Evolutionary conservation across 2,113 vertebrate species (phyloP).

Genomic region (Xyrauchen texanus): DNA sequence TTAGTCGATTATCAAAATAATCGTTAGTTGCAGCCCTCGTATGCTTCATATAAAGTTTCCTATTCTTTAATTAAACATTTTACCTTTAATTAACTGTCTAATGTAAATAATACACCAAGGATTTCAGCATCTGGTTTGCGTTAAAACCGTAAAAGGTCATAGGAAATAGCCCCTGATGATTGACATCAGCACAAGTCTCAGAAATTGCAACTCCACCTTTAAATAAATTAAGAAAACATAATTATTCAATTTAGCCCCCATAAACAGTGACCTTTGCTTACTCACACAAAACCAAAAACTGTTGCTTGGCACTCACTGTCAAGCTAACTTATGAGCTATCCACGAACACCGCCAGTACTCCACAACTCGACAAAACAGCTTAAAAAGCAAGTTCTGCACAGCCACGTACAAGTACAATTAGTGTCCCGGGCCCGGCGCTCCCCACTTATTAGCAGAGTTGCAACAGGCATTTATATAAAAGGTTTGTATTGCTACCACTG

Average conservation of each 20-base stretch:
- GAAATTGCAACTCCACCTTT: slow-evolving; percentile 15
- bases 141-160: neutral
- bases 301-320: slow-evolving; percentile 6
- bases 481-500: neutral
- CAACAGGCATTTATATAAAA: slow-evolving; percentile 8
- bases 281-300: slow-evolving; percentile 16
- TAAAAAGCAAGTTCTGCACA: neutral
- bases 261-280: slow-evolving; percentile 26
- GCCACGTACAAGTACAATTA: slow-evolving; percentile 26
- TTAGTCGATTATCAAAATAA: too few species aligned
- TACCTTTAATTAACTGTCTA: too few species aligned
- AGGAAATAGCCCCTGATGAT: neutral
- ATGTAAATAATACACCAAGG: too few species aligned
- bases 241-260: slow-evolving; percentile 22
- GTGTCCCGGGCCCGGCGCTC: neutral
- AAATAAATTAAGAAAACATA: neutral
- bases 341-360: neutral
- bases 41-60: too few species aligned
- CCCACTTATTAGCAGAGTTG: slow-evolving; percentile 15
- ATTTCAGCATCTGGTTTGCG: neutral
- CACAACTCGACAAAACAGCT: slow-evolving; percentile 2
- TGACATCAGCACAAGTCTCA: slow-evolving; percentile 5
- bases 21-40: too few species aligned
- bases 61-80: too few species aligned
- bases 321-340: slow-evolving; percentile 18